Evolutionary conservation across 2,888 invertebrate species (phyloP).

Genomic region (Mimumesa dahlbomi): DNA sequence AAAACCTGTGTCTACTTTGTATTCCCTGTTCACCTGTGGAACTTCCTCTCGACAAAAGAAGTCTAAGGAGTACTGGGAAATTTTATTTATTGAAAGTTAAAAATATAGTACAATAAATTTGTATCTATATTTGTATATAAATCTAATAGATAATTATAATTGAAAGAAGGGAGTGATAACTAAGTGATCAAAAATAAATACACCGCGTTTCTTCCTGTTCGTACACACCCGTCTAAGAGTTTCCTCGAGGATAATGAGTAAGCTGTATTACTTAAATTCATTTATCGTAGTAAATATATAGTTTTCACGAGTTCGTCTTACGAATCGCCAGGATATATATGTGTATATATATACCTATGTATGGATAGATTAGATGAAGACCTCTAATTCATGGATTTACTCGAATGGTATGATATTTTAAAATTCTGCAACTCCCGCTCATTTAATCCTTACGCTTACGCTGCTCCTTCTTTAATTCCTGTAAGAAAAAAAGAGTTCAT

Average conservation of each 20-base stretch:
- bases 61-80: slow-evolving; percentile 48
- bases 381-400: slow-evolving; percentile 79
- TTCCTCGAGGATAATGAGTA: slow-evolving; percentile 56
- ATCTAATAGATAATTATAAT: slow-evolving; percentile 62
- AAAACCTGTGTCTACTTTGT: background rate
- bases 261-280: slow-evolving; percentile 54
- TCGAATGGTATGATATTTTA: slow-evolving; percentile 69
- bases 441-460: slow-evolving; percentile 74
- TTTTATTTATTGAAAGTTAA: slow-evolving; percentile 72
- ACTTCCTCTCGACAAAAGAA: slow-evolving; percentile 3
- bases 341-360: slow-evolving; percentile 67
- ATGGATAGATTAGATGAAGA: slow-evolving; percentile 79
- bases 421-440: slow-evolving; percentile 24
- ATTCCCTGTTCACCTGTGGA: background rate
- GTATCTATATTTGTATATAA: slow-evolving; percentile 61
- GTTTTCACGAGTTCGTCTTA: slow-evolving; percentile 40
- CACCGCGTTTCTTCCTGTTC: slow-evolving; percentile 37
- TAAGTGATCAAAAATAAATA: slow-evolving; percentile 60
- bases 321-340: slow-evolving; percentile 25
- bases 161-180: slow-evolving; percentile 52
- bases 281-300: slow-evolving; percentile 72
- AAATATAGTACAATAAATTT: slow-evolving; percentile 71
- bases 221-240: slow-evolving; percentile 32
- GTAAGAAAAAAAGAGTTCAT: background rate
- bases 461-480: slow-evolving; percentile 69